Percentiles rank a stretch among this genome's conserved stretches.
phyloP scores from a whole-genome alignment of 2,888 invertebrate genomes.

The Pedicia rivosa region DNA sequence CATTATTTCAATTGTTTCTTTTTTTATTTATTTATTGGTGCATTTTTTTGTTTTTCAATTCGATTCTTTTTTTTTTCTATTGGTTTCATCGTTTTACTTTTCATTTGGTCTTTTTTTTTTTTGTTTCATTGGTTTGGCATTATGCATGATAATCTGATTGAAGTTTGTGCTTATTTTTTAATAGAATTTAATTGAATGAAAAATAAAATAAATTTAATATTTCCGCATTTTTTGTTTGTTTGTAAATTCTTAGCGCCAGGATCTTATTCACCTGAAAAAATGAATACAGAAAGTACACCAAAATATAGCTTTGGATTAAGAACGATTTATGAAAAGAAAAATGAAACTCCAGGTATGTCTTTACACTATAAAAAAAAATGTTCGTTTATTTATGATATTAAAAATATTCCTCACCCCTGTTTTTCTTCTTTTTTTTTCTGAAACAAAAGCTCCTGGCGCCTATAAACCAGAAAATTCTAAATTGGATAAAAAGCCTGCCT shows the following conservation, averaged over 20 bases:
- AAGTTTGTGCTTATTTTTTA: too few relatives aligned
- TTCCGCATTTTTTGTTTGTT: too few relatives aligned
- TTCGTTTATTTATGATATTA: neutral
- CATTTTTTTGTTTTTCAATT: too few relatives aligned
- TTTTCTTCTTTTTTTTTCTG: too few relatives aligned
- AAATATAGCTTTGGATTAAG: conserved; percentile 45
- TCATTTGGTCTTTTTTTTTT: too few relatives aligned
- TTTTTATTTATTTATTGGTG: too few relatives aligned
- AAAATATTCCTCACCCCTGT: neutral
- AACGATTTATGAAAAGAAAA: conserved; percentile 34
- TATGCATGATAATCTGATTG: too few relatives aligned
- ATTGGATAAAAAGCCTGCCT: conserved; percentile 19
- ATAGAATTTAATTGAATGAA: too few relatives aligned
- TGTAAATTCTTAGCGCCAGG: conserved; percentile 46
- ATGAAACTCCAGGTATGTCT: conserved; percentile 35
- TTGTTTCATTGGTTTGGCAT: too few relatives aligned
- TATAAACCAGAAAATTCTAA: conserved; percentile 11
- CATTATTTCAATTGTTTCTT: conserved; percentile 4
- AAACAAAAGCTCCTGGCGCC: conserved; percentile 13
- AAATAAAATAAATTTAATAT: too few relatives aligned
- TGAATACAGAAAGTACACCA: conserved; percentile 38
- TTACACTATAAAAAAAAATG: conserved; percentile 9
- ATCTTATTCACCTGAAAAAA: conserved; percentile 43
- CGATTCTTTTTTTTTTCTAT: too few relatives aligned
- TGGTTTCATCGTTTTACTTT: too few relatives aligned